phyloP scores from a whole-genome alignment of 2,888 invertebrate genomes.

The Cephus rjabovi region DNA sequence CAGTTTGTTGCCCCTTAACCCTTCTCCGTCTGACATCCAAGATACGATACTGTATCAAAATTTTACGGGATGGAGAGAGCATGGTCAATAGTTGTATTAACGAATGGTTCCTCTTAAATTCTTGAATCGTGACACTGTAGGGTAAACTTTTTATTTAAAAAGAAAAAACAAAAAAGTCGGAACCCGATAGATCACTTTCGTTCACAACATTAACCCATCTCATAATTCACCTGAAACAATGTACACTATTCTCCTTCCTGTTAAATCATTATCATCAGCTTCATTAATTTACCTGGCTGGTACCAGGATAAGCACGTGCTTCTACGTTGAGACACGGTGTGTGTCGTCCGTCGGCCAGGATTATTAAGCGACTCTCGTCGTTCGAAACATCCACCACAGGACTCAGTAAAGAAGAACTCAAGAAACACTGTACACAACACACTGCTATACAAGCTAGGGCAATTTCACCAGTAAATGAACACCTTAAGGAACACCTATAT shows the following conservation, averaged over 20 bases:
- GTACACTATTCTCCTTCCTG: neutral
- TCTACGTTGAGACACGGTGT: neutral
- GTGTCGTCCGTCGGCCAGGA: neutral
- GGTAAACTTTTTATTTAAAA: neutral
- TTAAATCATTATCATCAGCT: neutral
- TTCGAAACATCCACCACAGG: neutral
- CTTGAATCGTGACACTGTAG: neutral
- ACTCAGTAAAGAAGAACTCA: neutral
- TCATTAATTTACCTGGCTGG: neutral
- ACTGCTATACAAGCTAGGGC: neutral
- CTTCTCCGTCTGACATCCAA: neutral
- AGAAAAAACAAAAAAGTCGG: neutral
- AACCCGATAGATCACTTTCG: neutral
- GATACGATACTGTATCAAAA: neutral
- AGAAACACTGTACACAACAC: neutral
- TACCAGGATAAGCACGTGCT: neutral
- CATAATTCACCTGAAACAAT: neutral
- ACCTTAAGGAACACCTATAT: too few species aligned
- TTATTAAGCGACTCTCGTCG: neutral
- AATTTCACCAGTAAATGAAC: too few species aligned
- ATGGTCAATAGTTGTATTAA: neutral
- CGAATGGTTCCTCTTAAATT: neutral
- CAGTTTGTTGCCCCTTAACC: neutral
- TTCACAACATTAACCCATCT: neutral
- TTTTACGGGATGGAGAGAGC: neutral